phyloP scores from a whole-genome alignment of 2,797 vertebrate species.

The Hyperoplus immaculatus region DNA sequence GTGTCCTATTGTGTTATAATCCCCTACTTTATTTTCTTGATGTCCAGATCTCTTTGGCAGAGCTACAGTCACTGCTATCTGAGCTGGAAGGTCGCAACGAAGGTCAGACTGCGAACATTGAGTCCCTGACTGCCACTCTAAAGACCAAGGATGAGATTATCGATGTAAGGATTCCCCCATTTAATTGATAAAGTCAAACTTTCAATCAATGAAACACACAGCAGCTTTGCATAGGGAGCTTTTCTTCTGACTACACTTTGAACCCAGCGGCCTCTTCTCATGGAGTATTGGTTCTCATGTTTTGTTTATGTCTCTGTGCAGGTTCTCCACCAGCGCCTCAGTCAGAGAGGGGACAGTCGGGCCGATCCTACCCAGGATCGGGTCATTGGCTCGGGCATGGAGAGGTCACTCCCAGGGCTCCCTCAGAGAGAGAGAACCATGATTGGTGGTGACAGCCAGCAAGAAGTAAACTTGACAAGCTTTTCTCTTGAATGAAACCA shows the following conservation, averaged over 20 bases:
- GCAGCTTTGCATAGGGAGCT: constrained; percentile 27
- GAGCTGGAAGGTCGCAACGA: constrained; percentile 80
- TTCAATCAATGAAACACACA: neutral
- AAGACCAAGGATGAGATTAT: constrained; percentile 88
- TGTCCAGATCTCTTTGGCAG: constrained; percentile 81
- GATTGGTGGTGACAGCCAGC: constrained; percentile 86
- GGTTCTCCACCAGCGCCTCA: constrained; percentile 81
- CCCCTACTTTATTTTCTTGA: neutral
- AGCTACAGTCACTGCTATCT: constrained; percentile 77
- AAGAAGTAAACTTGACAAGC: constrained; percentile 74
- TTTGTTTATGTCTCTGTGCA: constrained; percentile 56
- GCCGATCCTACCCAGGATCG: constrained; percentile 61
- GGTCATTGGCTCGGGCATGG: constrained; percentile 60
- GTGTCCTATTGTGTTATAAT: constrained; percentile 1
- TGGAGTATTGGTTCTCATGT: neutral
- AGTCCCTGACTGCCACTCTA: constrained; percentile 82
- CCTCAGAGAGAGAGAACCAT: constrained; percentile 86
- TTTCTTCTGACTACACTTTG: constrained; percentile 22
- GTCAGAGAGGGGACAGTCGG: constrained; percentile 61
- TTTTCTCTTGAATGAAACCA: neutral
- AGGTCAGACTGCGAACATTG: constrained; percentile 79
- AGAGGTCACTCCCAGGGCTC: constrained; percentile 75
- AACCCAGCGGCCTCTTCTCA: neutral
- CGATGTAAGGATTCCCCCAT: constrained; percentile 66
- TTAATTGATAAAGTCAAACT: constrained; percentile 6